Evolutionary conservation across 2,888 invertebrate species (phyloP), one percentile per base, ranked within the genome.

Genomic region (Nephrocerus scutellatus): DNA sequence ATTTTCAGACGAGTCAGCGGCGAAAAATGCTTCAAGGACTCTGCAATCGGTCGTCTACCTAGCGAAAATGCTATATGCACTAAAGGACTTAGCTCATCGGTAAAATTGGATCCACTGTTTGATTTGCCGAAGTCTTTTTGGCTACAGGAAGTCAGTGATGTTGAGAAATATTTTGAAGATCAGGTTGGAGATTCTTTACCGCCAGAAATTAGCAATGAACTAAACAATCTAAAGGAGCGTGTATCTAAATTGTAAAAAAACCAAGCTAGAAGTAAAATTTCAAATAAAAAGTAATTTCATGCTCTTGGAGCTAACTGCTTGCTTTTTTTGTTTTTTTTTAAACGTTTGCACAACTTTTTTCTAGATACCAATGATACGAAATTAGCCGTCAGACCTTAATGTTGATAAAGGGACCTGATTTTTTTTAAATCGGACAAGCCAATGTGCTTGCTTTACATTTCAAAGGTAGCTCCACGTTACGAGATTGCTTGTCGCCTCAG

Each of bases 161-260:
- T 96, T 39, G 79, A 80, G 53, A 81, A 83, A 59, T 98, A 96
- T 72, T 88, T 97, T 66, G 78, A 83, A 36, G 81, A 85, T 52
- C 95, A 98, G 73, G 84, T 97, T 6, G 87, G 87, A 12, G 71
- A 73, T 3, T 90, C 95, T 68, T 70, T 95, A 36, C 96, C 96
- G 0, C 59, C 70, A 14, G 77, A 79, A 52, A 82, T 95, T 57
- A 68, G 71, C 54, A 70, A 76, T 5, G 81, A 93, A 69, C 70
- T 92, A 40, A 69, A 74, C 18, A 58, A 57, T 21, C 70, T 88
- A 19, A 75, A 77, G 53, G 66, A 73, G 39, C 72, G 81, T 40
- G 63, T 84, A 28, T 55, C 65, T 29, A 60, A 66, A 42, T 70
- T 75, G 64, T 73, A 68, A 68, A 42, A 88, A 88, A 21, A 18